A percentile compares a stretch with the other conserved stretches of the same genome.
phyloP scores from a whole-genome alignment of 2,797 vertebrate genomes.

The Carcharodon carcharias region DNA sequence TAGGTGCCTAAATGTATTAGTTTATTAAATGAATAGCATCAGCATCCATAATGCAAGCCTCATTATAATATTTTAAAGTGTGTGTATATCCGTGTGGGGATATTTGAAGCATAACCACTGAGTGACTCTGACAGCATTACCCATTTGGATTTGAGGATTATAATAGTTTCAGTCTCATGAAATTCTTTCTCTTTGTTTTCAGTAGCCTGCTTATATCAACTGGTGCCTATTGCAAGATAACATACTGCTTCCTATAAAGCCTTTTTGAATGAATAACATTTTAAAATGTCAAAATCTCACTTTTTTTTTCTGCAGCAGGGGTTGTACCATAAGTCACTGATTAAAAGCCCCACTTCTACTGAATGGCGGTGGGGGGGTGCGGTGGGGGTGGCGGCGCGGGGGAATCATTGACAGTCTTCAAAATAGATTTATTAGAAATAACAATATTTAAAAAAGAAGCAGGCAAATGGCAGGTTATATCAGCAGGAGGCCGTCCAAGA shows the following conservation, averaged over 20 bases:
- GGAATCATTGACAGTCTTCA: no score
- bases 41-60: slow-evolving; percentile 19
- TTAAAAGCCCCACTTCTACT: neutral
- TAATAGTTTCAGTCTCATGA: neutral
- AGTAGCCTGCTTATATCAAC: neutral
- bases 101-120: neutral
- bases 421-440: neutral
- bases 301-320: neutral
- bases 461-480: neutral
- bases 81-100: neutral
- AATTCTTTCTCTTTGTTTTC: neutral
- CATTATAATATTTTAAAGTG: slow-evolving; percentile 16
- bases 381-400: no score
- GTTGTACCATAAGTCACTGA: neutral
- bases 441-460: neutral
- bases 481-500: neutral
- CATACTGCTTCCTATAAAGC: no score
- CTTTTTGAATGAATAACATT: neutral
- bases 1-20: neutral
- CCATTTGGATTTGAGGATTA: neutral
- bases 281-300: neutral
- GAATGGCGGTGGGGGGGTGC: no score
- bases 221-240: neutral
- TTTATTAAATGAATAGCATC: slow-evolving; percentile 14
- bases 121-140: neutral